phyloP scores from a whole-genome alignment of 2,797 vertebrate genomes.

The Chromobotia macracanthus region DNA sequence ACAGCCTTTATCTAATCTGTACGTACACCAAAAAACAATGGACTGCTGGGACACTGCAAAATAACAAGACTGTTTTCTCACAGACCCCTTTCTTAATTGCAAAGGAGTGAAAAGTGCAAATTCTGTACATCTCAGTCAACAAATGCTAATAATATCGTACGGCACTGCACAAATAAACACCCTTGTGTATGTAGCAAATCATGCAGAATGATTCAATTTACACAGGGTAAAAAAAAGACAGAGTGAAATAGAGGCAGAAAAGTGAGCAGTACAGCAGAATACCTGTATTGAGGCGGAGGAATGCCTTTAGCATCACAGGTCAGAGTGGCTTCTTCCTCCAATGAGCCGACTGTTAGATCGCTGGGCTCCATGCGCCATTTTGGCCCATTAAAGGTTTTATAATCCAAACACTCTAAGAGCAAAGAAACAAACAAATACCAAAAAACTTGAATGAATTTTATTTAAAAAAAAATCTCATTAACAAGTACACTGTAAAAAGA shows the following conservation, averaged over 20 bases:
- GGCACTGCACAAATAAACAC: conserved; percentile 18
- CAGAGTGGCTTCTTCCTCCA: conserved; percentile 79
- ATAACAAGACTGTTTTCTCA: conserved; percentile 6
- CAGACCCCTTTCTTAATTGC: background rate
- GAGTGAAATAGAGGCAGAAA: background rate
- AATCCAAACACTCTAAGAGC: conserved; percentile 74
- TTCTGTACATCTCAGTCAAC: conserved; percentile 13
- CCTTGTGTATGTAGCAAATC: conserved; percentile 3
- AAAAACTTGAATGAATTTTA: no score
- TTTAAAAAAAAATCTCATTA: background rate
- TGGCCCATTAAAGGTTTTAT: conserved; percentile 75
- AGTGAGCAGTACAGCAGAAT: background rate
- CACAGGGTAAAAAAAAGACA: background rate
- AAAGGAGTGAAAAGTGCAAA: background rate
- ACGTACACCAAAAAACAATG: conserved; percentile 24
- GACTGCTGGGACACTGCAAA: conserved; percentile 10
- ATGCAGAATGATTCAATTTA: conserved; percentile 12
- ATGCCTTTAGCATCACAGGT: conserved; percentile 79
- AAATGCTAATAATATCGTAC: conserved; percentile 23
- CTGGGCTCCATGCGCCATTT: conserved; percentile 82
- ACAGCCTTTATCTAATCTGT: conserved; percentile 13
- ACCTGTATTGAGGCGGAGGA: conserved; percentile 79
- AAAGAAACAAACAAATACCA: background rate
- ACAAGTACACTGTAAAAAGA: no score
- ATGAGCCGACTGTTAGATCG: conserved; percentile 77